phyloP scores from a whole-genome alignment of 2,113 vertebrate genomes.

The Chionodraco myersi region DNA sequence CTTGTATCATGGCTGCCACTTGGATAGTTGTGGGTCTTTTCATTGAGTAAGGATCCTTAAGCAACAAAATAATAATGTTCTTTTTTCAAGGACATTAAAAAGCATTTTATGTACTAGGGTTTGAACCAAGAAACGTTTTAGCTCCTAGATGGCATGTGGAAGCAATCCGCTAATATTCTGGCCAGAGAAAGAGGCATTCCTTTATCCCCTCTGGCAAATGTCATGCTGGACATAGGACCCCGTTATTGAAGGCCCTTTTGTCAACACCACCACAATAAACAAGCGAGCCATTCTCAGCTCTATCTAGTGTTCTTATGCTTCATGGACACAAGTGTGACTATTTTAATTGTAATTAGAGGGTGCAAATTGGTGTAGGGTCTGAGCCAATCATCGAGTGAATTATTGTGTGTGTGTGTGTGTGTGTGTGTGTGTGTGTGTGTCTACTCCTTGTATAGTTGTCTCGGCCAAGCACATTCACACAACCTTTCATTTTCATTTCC shows the following conservation, averaged over 20 bases:
- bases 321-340: constrained; percentile 74
- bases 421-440: constrained; percentile 10
- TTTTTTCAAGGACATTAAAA: not conserved
- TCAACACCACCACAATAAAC: constrained; percentile 67
- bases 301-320: constrained; percentile 47
- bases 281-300: constrained; percentile 70
- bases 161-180: constrained; percentile 39
- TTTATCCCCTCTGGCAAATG: constrained; percentile 33
- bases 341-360: constrained; percentile 80
- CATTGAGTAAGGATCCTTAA: no score
- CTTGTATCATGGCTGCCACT: no score
- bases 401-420: not conserved
- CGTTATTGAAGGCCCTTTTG: constrained; percentile 61
- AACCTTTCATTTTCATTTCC: constrained; percentile 32
- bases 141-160: constrained; percentile 14
- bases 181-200: constrained; percentile 12
- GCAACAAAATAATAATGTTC: no score
- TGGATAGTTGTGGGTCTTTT: no score
- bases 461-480: constrained; percentile 34
- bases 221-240: constrained; percentile 37
- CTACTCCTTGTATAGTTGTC: constrained; percentile 31
- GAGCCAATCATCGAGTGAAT: constrained; percentile 41
- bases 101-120: not conserved
- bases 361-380: constrained; percentile 52
- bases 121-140: constrained; percentile 31